These are phyloP conservation scores for Pongo pygmaeus DNA, from an alignment of 2,113 vertebrate genomes.

Conservation along the genomic window DNA sequence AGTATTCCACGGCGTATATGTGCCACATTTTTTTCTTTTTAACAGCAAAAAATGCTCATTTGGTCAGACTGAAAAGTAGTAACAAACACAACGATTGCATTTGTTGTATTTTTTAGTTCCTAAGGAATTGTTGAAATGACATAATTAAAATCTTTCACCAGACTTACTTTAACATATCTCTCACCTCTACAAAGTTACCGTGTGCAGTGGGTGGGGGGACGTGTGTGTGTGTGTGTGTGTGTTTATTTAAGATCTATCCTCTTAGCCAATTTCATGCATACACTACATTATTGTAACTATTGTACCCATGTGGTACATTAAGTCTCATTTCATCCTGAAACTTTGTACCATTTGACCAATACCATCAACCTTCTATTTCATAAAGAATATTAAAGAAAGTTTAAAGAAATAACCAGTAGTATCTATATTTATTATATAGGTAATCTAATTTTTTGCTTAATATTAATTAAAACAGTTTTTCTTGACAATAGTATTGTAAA, in stretches of 20 bases:
- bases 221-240: not conserved
- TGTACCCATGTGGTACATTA: not conserved
- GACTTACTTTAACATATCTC: not conserved
- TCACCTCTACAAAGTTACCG: not conserved
- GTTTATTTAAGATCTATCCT: not conserved
- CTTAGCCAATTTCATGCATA: not conserved
- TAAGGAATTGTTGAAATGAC: not conserved
- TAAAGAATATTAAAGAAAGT: not conserved
- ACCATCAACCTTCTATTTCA: not conserved
- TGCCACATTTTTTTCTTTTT: not conserved
- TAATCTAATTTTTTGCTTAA: not conserved
- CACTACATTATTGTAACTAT: not conserved
- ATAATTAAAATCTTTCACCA: not conserved
- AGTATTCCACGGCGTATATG: too few species aligned
- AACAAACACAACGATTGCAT: not conserved
- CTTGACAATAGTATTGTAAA: not conserved
- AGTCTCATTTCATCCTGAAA: not conserved
- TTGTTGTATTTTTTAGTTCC: not conserved
- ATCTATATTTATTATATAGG: not conserved
- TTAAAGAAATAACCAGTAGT: not conserved
- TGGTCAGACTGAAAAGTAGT: not conserved
- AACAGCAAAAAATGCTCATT: not conserved
- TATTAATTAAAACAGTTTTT: not conserved
- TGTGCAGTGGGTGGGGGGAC: not conserved
- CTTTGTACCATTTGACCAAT: not conserved